These are phyloP conservation scores for Columba guinea DNA, from an alignment of 2,797 vertebrate genomes.

Conservation along the genomic window DNA sequence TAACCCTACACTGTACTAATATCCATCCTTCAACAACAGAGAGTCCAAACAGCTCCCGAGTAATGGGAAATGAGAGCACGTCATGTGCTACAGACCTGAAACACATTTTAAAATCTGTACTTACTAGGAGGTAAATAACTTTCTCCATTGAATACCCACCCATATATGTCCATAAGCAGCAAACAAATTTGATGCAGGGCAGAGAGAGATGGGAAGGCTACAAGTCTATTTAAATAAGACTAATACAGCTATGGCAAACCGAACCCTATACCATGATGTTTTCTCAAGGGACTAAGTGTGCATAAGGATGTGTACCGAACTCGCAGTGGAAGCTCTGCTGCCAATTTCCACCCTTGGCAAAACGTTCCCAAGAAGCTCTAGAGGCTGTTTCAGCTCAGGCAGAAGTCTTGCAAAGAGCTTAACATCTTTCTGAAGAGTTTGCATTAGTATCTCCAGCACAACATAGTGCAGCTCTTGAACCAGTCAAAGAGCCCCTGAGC, in stretches of 20 bases:
- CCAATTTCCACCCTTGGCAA: background rate
- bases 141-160: background rate
- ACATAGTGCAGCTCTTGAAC: background rate
- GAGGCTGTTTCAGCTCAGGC: background rate
- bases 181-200: background rate
- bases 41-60: background rate
- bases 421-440: background rate
- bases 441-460: background rate
- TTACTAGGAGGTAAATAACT: background rate
- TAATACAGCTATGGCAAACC: background rate
- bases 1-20: background rate
- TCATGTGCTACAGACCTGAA: background rate
- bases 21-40: background rate
- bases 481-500: background rate
- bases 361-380: background rate
- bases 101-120: background rate
- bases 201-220: background rate
- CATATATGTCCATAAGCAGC: background rate
- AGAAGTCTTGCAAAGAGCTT: background rate
- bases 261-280: background rate
- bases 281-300: background rate
- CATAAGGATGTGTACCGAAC: background rate
- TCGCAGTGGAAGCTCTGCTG: background rate
- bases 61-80: background rate
- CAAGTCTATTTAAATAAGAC: background rate